Conservation (phyloP, 2,113 vertebrate genomes). For the Riparia riparia region DNA sequence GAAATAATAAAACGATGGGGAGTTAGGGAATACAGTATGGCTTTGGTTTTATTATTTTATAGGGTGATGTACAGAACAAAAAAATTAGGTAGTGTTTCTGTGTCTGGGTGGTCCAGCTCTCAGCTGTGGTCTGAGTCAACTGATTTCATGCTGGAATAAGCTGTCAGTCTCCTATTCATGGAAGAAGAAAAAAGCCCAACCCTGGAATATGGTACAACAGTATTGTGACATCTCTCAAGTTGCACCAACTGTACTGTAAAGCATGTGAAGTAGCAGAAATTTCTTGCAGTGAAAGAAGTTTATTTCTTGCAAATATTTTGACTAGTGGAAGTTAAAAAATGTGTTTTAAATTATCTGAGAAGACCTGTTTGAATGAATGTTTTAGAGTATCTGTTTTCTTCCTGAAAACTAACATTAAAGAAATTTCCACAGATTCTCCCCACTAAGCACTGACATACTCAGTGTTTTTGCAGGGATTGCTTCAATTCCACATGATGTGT, state of each 20-base stretch:
- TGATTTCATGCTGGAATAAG: neutral
- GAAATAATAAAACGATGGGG: neutral
- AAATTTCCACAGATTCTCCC: neutral
- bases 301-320: neutral
- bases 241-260: neutral
- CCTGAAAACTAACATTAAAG: conserved; percentile 23
- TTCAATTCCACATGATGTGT: neutral
- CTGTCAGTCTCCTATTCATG: neutral
- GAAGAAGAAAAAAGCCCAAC: neutral
- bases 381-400: conserved; percentile 31
- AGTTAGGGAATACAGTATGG: neutral
- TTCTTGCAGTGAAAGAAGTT: neutral
- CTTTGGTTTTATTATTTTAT: conserved; percentile 23
- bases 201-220: neutral
- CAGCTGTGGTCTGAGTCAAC: neutral
- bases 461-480: neutral
- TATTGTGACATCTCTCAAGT: conserved; percentile 27
- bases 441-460: neutral
- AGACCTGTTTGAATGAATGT: neutral
- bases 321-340: neutral
- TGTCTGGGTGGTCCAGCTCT: conserved; percentile 40
- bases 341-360: conserved; percentile 29
- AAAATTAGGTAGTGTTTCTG: neutral
- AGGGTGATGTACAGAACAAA: neutral
- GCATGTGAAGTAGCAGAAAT: neutral